These are phyloP conservation scores for Phasia obesa DNA, from an alignment of 2,888 invertebrate genomes.

Conservation along the genomic window DNA sequence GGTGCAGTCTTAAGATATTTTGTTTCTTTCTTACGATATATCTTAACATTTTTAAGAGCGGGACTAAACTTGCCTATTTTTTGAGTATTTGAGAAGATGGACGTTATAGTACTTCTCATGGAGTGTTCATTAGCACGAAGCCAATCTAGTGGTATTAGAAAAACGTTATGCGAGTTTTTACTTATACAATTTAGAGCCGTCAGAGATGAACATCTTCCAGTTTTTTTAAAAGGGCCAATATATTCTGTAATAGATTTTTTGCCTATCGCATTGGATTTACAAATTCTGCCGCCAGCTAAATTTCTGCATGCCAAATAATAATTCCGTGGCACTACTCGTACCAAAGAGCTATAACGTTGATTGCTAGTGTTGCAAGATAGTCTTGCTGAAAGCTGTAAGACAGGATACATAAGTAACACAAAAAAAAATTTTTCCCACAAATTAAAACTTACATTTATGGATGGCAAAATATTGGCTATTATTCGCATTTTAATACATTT, in stretches of 20 bases:
- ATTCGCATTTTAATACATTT: constrained; percentile 37
- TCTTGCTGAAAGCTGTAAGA: constrained; percentile 73
- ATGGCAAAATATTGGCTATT: constrained; percentile 18
- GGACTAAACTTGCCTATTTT: not conserved
- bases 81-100: not conserved
- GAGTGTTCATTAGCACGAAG: constrained; percentile 72
- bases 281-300: not conserved
- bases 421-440: not conserved
- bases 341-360: constrained; percentile 53
- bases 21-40: too few relatives aligned
- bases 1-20: too few relatives aligned
- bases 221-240: not conserved
- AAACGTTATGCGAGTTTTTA: constrained; percentile 72
- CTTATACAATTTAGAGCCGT: constrained; percentile 50
- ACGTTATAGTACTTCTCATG: constrained; percentile 71
- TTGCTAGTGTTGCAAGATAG: constrained; percentile 52
- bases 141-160: constrained; percentile 76
- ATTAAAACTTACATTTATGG: constrained; percentile 29
- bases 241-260: not conserved
- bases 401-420: not conserved
- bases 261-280: not conserved
- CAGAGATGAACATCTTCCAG: constrained; percentile 41
- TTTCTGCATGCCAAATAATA: not conserved
- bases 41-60: too few relatives aligned
- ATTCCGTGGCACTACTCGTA: not conserved